Conservation (phyloP, 2,888 invertebrate species). For the Stenotaenia linearis region DNA sequence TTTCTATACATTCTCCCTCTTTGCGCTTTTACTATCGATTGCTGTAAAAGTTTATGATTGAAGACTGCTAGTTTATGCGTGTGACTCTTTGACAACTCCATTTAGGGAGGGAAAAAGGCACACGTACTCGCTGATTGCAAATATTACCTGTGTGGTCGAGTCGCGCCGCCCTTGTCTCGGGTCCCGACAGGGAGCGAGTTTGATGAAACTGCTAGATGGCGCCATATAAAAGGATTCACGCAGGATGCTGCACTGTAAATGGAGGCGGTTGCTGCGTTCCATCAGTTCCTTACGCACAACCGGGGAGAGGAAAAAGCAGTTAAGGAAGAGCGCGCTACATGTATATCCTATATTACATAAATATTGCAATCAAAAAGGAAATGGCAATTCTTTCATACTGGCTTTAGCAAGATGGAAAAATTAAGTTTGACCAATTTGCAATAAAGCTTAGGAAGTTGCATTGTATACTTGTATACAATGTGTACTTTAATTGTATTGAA, state of each 20-base stretch:
- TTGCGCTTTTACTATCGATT: background rate
- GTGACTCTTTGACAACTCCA: background rate
- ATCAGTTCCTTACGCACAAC: background rate
- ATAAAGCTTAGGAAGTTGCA: too few species aligned
- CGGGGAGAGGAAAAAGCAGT: background rate
- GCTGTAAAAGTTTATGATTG: background rate
- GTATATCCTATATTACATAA: too few species aligned
- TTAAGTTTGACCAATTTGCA: too few species aligned
- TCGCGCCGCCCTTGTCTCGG: background rate
- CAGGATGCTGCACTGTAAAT: conserved; percentile 3
- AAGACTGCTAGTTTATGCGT: background rate
- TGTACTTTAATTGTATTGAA: too few species aligned
- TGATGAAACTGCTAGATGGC: background rate
- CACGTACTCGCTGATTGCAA: background rate
- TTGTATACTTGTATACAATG: too few species aligned
- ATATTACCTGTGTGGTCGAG: background rate
- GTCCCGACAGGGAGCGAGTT: background rate
- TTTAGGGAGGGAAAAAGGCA: background rate
- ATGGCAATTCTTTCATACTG: too few species aligned
- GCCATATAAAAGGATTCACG: conserved; percentile 9
- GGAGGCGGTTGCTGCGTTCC: background rate
- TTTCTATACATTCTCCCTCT: background rate
- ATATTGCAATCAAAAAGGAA: background rate
- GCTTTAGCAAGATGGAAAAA: too few species aligned
- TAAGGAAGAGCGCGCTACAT: background rate